A percentile compares a stretch with the other conserved stretches of the same genome.
Conservation (phyloP, 2,113 vertebrate species). For the Arizona elegans region DNA sequence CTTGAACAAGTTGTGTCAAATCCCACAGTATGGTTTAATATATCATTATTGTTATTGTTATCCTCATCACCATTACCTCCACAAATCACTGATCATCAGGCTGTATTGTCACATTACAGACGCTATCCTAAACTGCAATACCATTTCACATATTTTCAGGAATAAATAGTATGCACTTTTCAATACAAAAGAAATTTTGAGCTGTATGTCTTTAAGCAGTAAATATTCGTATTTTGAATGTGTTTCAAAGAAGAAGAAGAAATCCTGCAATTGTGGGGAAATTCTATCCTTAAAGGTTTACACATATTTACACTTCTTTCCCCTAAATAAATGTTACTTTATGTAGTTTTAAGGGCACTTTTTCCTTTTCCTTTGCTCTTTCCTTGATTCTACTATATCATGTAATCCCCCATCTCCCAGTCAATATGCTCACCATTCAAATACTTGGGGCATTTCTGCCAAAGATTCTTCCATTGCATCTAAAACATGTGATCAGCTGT, state of each 20-base stretch:
- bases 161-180: conserved; percentile 37
- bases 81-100: conserved; percentile 37
- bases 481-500: conserved; percentile 60
- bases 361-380: background rate
- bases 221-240: conserved; percentile 37
- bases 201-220: background rate
- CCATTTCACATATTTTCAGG: conserved; percentile 31
- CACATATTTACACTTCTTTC: conserved; percentile 61
- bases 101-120: conserved; percentile 27
- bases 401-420: conserved; percentile 53
- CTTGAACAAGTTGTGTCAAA: background rate
- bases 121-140: conserved; percentile 16
- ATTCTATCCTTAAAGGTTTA: conserved; percentile 53
- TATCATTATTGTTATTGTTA: background rate
- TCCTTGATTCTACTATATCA: background rate
- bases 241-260: conserved; percentile 40
- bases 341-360: conserved; percentile 25
- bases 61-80: background rate
- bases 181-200: conserved; percentile 36
- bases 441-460: conserved; percentile 63
- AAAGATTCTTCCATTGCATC: conserved; percentile 53
- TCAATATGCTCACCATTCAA: conserved; percentile 66
- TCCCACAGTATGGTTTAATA: background rate
- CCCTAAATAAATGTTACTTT: conserved; percentile 49
- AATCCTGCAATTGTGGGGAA: conserved; percentile 58